These are phyloP conservation scores for Pleuronectes platessa DNA, from an alignment of 2,113 vertebrate genomes.

Conservation along the genomic window DNA sequence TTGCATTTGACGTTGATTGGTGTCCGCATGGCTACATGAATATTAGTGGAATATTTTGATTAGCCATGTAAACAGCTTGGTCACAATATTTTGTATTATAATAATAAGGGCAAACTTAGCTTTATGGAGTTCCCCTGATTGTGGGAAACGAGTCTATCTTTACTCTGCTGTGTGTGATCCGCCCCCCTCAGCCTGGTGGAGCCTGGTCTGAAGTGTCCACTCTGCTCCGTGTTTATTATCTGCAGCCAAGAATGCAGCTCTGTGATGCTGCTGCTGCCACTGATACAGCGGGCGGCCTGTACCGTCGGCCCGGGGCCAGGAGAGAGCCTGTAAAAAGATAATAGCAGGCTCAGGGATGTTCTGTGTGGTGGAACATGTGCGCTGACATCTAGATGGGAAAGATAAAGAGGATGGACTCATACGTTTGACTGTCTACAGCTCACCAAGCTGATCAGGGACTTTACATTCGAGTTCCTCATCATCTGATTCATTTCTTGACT, in stretches of 20 bases:
- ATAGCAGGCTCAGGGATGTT: conserved; percentile 59
- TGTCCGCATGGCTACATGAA: no score
- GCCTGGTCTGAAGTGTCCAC: conserved; percentile 67
- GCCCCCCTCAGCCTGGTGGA: conserved; percentile 52
- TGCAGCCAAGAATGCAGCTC: conserved; percentile 69
- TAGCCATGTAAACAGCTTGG: no score
- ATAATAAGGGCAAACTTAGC: background rate
- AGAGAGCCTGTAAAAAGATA: conserved; percentile 69
- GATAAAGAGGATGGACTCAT: conserved; percentile 17
- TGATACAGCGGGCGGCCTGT: conserved; percentile 58
- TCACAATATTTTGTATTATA: no score
- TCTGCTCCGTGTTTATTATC: conserved; percentile 67
- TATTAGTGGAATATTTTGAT: no score
- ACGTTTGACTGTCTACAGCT: background rate
- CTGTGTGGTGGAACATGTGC: conserved; percentile 41
- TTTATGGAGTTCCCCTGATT: conserved; percentile 27
- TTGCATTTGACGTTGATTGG: no score
- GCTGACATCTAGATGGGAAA: conserved; percentile 22
- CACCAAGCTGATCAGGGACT: background rate
- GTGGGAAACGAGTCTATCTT: conserved; percentile 16
- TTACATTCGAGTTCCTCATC: background rate
- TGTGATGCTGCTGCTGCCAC: conserved; percentile 47
- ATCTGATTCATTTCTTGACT: conserved; percentile 7
- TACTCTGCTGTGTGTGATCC: conserved; percentile 22
- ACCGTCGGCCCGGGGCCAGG: conserved; percentile 46